Evolutionary conservation across 2,113 vertebrate genomes (phyloP).

Genomic region (Gobiocypris rarus): DNA sequence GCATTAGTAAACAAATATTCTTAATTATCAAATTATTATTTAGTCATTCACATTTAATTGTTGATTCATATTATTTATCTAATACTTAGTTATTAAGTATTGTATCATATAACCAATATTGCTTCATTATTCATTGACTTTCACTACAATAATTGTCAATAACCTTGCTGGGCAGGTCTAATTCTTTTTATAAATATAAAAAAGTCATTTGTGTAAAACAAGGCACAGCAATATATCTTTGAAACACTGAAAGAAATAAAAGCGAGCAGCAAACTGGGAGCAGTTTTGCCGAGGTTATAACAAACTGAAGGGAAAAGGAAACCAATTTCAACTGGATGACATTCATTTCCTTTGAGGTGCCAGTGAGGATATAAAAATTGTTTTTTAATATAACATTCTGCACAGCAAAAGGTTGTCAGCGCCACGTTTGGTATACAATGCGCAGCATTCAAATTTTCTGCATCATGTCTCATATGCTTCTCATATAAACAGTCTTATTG

Average conservation of each 20-base stretch:
- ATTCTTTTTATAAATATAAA: not conserved
- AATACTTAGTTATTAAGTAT: not conserved
- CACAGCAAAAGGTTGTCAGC: conserved; percentile 15
- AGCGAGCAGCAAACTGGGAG: not conserved
- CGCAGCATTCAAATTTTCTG: not conserved
- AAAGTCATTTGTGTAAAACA: not conserved
- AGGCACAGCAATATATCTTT: not conserved
- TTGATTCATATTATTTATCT: not conserved
- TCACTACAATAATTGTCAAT: not conserved
- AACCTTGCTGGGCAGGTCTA: not conserved
- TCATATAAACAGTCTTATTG: not conserved
- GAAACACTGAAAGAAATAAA: conserved; percentile 18
- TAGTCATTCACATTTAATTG: too few species aligned
- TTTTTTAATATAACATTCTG: conserved; percentile 58
- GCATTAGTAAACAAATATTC: not conserved
- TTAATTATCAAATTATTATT: not conserved
- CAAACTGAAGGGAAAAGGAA: conserved; percentile 52
- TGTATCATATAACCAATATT: not conserved
- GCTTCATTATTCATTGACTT: not conserved
- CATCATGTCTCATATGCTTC: not conserved
- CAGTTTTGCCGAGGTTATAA: not conserved
- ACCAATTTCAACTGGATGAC: conserved; percentile 59
- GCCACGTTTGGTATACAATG: not conserved
- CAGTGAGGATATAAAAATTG: conserved; percentile 51
- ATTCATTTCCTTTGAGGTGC: conserved; percentile 67